phyloP scores from a whole-genome alignment of 2,797 vertebrate genomes.

The Labroides dimidiatus region DNA sequence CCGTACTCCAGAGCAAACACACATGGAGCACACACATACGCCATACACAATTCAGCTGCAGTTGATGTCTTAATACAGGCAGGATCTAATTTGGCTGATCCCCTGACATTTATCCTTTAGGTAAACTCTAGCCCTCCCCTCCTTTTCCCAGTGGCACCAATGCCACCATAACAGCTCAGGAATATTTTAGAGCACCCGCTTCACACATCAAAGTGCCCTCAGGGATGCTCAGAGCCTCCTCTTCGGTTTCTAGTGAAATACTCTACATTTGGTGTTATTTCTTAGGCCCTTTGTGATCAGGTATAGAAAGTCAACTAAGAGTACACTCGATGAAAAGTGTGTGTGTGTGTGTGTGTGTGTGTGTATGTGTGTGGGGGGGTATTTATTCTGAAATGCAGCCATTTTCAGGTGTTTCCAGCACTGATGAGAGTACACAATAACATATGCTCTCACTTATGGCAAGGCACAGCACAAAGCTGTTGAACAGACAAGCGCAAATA shows the following conservation, averaged over 20 bases:
- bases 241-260: slow-evolving; percentile 53
- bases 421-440: slow-evolving; percentile 48
- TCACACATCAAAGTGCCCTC: slow-evolving; percentile 66
- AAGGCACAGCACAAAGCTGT: slow-evolving; percentile 62
- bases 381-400: slow-evolving; percentile 55
- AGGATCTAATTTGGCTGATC: slow-evolving; percentile 81
- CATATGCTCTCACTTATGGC: slow-evolving; percentile 56
- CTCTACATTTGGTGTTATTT: slow-evolving; percentile 66
- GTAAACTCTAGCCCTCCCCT: slow-evolving; percentile 78
- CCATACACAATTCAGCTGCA: slow-evolving; percentile 61
- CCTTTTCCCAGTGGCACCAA: slow-evolving; percentile 54
- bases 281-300: slow-evolving; percentile 65
- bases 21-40: slow-evolving; percentile 16
- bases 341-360: too few relatives aligned
- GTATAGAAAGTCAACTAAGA: slow-evolving; percentile 60
- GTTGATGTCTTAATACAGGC: slow-evolving; percentile 82
- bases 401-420: slow-evolving; percentile 56
- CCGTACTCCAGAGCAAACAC: slow-evolving; percentile 35
- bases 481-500: slow-evolving; percentile 61
- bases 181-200: slow-evolving; percentile 68
- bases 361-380: too few relatives aligned
- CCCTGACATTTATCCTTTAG: slow-evolving; percentile 85
- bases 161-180: slow-evolving; percentile 66
- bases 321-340: slow-evolving; percentile 52
- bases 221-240: slow-evolving; percentile 59